Conservation (phyloP, 2,797 vertebrate species). For the Typhlichthys subterraneus region DNA sequence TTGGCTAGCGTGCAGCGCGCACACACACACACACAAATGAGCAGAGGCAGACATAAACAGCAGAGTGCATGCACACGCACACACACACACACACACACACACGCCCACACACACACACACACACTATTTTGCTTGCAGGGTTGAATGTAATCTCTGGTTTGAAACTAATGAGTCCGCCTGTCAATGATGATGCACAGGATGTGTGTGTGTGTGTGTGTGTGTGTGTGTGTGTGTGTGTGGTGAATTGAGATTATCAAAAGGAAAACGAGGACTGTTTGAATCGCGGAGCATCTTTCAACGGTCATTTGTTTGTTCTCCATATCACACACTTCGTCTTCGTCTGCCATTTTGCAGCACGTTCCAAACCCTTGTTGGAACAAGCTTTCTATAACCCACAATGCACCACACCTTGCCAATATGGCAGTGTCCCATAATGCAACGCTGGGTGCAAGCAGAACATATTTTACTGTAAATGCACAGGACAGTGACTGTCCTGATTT, state of each 20-base stretch:
- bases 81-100: not conserved
- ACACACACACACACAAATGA: too few species aligned
- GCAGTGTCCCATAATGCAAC: too few species aligned
- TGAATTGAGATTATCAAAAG: not conserved
- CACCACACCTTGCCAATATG: too few species aligned
- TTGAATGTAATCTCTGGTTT: conserved; percentile 17
- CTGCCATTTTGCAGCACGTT: too few species aligned
- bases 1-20: conserved; percentile 6
- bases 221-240: not conserved
- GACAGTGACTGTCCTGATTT: too few species aligned
- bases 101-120: not conserved
- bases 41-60: not conserved
- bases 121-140: not conserved
- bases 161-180: conserved; percentile 20
- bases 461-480: too few species aligned
- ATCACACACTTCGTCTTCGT: too few species aligned
- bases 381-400: too few species aligned
- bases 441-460: too few species aligned
- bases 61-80: not conserved
- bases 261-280: not conserved
- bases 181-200: conserved; percentile 12
- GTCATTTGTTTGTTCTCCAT: too few species aligned
- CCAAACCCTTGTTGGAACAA: too few species aligned
- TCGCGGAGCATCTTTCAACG: too few species aligned
- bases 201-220: not conserved